Percentiles rank a stretch among this genome's conserved stretches.
Conservation (phyloP, 2,797 vertebrate species). For the Botia kubotai region DNA sequence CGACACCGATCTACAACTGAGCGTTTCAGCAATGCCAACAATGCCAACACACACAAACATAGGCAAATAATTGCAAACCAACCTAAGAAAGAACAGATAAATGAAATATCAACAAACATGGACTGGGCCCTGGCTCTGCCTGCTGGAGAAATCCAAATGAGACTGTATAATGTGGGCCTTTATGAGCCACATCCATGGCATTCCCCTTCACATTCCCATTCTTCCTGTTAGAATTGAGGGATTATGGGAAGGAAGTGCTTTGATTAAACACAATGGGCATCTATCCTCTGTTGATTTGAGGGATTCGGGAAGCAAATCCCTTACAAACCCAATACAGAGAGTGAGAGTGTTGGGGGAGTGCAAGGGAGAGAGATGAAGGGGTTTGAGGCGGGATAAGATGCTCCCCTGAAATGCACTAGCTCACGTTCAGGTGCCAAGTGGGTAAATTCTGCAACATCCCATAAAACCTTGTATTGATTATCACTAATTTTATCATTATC, state of each 20-base stretch:
- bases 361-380: slow-evolving; percentile 15
- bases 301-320: slow-evolving; percentile 81
- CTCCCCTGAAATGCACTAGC: slow-evolving; percentile 33
- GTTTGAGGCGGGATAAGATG: slow-evolving; percentile 33
- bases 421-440: slow-evolving; percentile 43
- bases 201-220: slow-evolving; percentile 76
- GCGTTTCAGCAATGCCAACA: slow-evolving; percentile 1
- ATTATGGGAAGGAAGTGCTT: slow-evolving; percentile 83
- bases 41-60: slow-evolving; percentile 10
- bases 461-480: slow-evolving; percentile 49
- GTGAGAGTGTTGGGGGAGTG: slow-evolving; percentile 51
- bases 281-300: slow-evolving; percentile 84
- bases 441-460: slow-evolving; percentile 47
- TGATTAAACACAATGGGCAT: slow-evolving; percentile 83
- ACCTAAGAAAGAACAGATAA: slow-evolving; percentile 46
- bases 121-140: slow-evolving; percentile 65
- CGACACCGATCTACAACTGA: slow-evolving; percentile 37
- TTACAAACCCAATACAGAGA: slow-evolving; percentile 75
- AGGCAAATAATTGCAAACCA: slow-evolving; percentile 33
- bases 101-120: slow-evolving; percentile 56
- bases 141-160: slow-evolving; percentile 75
- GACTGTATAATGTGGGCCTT: slow-evolving; percentile 77
- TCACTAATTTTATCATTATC: slow-evolving; percentile 44
- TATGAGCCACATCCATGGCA: slow-evolving; percentile 76
- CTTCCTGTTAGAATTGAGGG: slow-evolving; percentile 81